A percentile compares a stretch with the other conserved stretches of the same genome.
Conservation (phyloP, 2,797 vertebrate species). For the Arctocebus calabarensis region DNA sequence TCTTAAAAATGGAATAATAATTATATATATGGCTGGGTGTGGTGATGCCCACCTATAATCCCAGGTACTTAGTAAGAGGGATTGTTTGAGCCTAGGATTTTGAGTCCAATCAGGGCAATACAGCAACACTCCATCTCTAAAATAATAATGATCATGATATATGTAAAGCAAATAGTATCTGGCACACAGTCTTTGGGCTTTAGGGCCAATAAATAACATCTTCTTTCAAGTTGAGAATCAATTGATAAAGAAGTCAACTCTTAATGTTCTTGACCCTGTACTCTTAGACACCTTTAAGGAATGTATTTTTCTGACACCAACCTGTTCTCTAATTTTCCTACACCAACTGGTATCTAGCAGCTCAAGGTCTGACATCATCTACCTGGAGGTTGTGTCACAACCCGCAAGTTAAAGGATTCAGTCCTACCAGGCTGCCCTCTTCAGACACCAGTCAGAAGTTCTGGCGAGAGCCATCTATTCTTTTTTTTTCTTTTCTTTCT, state of each 20-base stretch:
- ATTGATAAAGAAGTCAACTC: background rate
- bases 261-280: background rate
- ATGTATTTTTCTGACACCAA: background rate
- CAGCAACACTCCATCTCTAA: background rate
- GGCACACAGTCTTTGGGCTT: background rate
- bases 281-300: background rate
- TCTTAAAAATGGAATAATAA: conserved; percentile 24
- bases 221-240: conserved; percentile 12
- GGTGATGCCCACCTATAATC: background rate
- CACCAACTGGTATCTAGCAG: background rate
- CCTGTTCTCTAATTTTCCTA: background rate
- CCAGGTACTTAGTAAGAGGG: background rate
- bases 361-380: background rate
- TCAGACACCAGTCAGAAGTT: background rate
- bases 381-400: background rate
- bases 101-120: background rate
- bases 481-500: background rate
- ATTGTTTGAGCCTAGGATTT: background rate
- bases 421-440: background rate
- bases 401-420: background rate
- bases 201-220: background rate
- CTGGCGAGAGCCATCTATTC: background rate
- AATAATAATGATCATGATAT: background rate
- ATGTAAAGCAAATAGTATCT: background rate
- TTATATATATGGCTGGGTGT: background rate